Evolutionary conservation across 2,113 vertebrate genomes (phyloP), one percentile per base, ranked within the genome.

Genomic region (Austrofundulus limnaeus): DNA sequence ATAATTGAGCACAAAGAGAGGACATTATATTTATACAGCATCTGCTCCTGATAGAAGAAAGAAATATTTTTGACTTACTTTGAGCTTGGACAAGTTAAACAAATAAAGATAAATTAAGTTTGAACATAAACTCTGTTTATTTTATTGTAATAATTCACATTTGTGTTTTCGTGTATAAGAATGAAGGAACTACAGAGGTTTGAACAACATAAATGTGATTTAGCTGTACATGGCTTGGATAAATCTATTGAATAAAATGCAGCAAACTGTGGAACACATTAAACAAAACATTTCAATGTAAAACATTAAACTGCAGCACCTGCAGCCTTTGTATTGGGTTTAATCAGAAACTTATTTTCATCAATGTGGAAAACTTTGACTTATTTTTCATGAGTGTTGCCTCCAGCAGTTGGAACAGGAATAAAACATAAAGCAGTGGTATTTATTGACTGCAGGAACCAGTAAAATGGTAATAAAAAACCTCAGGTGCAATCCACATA

Each of bases 1-100:
- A 85, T 86, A 87, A 84, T 84, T 81, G 82, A 74, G 67, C 76
- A 53, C 82, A 75, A 81, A 61, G 71, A 75, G 75, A 80, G 61
- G 51, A 57, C 23, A 23, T 67, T 75, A 45, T 65, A 66, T 66
- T 68, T 52, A 60, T 55, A 23, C 56, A 63, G 63, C 38, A 23
- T 65, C 69, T 82, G 78, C 43, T 78, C 46, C 50, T 47, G 56
- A n/a, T n/a, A n/a, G 68, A 57, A 57, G 59, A 38, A n/a, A 45
- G 31, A 37, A 60, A 64, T 9, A 79, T 70, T 85, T 67, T 61
- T 55, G 21, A 55, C 31, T 42, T 34, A 25, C 2, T 43, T 31
- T 28, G 34, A 48, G 62, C 23, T 14, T 9, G 38, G 15, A 25
- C 55, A 59, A 64, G 38, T 63, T 72, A 20, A 66, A 66, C 11